These are phyloP conservation scores for Drosophila nr. perissopoda DNA, from an alignment of 2,888 invertebrate species.

Conservation along the genomic window DNA sequence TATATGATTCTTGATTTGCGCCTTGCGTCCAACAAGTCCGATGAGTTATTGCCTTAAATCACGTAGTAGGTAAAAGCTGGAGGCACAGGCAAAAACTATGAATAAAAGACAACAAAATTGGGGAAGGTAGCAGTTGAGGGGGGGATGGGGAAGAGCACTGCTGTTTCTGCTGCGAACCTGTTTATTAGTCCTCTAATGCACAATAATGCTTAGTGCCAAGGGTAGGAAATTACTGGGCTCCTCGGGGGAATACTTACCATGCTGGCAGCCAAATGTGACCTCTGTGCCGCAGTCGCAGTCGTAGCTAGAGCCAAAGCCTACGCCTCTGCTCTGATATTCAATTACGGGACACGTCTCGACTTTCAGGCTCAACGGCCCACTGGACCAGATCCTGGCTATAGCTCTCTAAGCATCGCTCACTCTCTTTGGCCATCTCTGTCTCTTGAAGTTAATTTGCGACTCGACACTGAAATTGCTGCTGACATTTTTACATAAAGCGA, in stretches of 20 bases:
- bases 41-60: slow-evolving; percentile 83
- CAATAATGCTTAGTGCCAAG: slow-evolving; percentile 82
- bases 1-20: slow-evolving; percentile 76
- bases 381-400: slow-evolving; percentile 26
- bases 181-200: slow-evolving; percentile 84
- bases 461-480: slow-evolving; percentile 74
- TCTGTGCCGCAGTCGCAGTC: slow-evolving; percentile 57
- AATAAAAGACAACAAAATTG: slow-evolving; percentile 40
- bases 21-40: slow-evolving; percentile 65
- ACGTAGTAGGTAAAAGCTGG: slow-evolving; percentile 82
- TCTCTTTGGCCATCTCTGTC: background rate
- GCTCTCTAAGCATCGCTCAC: background rate
- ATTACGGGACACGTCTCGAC: slow-evolving; percentile 82
- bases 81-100: slow-evolving; percentile 61
- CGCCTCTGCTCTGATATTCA: slow-evolving; percentile 58
- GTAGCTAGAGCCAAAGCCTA: slow-evolving; percentile 18
- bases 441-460: slow-evolving; percentile 72
- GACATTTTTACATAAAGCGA: slow-evolving; percentile 79
- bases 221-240: slow-evolving; percentile 80
- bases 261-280: slow-evolving; percentile 83
- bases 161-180: slow-evolving; percentile 78
- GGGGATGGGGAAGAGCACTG: slow-evolving; percentile 11
- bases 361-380: slow-evolving; percentile 61
- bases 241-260: slow-evolving; percentile 81
- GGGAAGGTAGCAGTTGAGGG: slow-evolving; percentile 17